Percentiles rank a stretch among this genome's conserved stretches.
Conservation (phyloP, 1,140 invertebrate species). For the Manduca sexta region DNA sequence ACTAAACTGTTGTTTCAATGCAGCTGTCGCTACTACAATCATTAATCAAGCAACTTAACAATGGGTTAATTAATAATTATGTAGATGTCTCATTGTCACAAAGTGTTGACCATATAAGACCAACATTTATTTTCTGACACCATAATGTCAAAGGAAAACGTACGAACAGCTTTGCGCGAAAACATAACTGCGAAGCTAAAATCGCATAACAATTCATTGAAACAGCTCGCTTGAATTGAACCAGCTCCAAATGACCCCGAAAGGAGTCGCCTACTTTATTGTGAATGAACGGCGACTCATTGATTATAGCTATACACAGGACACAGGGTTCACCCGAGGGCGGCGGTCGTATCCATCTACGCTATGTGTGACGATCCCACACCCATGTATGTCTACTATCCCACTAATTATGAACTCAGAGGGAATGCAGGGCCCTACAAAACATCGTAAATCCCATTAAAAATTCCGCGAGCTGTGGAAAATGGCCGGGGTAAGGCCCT, state of each 20-base stretch:
- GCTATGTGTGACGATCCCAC: slow-evolving; percentile 7
- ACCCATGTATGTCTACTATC: neutral
- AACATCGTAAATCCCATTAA: slow-evolving; percentile 36
- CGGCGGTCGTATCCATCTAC: slow-evolving; percentile 47
- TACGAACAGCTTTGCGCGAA: slow-evolving; percentile 15
- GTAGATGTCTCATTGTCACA: neutral
- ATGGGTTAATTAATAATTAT: neutral
- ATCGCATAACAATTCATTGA: slow-evolving; percentile 32
- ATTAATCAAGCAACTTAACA: too few species aligned
- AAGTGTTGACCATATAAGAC: slow-evolving; percentile 6
- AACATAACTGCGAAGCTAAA: slow-evolving; percentile 7
- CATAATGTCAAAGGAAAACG: neutral
- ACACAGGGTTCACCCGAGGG: slow-evolving; percentile 54
- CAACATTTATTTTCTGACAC: slow-evolving; percentile 6
- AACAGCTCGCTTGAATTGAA: slow-evolving; percentile 38
- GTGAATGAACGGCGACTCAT: slow-evolving; percentile 68
- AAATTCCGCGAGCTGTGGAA: slow-evolving; percentile 47
- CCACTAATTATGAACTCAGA: neutral
- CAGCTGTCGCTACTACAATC: too few species aligned
- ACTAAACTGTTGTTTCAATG: too few species aligned
- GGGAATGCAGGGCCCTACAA: slow-evolving; percentile 1
- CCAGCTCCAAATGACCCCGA: slow-evolving; percentile 59
- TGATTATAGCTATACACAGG: slow-evolving; percentile 59
- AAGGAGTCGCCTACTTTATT: slow-evolving; percentile 54
- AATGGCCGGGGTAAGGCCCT: slow-evolving; percentile 69